A percentile compares a stretch with the other conserved stretches of the same genome.
These are phyloP conservation scores for Tolypeutes matacus DNA, from an alignment of 2,797 vertebrate species.

Conservation along the genomic window DNA sequence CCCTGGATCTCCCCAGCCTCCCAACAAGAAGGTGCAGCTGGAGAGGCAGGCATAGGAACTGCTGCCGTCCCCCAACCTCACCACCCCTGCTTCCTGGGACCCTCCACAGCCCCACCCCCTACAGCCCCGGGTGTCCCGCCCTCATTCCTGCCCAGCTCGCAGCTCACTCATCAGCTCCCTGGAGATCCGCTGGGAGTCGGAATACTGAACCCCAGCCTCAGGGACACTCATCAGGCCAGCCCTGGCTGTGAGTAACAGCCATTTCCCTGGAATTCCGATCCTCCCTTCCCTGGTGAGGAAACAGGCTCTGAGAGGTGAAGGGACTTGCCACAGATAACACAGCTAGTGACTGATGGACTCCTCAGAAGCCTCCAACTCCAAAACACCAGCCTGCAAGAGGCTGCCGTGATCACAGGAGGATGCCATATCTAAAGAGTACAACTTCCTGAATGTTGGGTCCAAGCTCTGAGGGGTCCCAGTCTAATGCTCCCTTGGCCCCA, in stretches of 20 bases:
- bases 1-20: neutral
- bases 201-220: neutral
- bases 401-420: neutral
- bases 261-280: neutral
- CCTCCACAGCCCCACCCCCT: neutral
- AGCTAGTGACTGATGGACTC: neutral
- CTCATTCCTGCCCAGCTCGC: conserved; percentile 29
- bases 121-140: neutral
- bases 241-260: neutral
- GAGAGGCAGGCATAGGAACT: neutral
- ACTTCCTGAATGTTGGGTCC: neutral
- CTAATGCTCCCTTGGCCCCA: neutral
- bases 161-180: neutral
- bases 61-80: neutral
- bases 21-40: neutral
- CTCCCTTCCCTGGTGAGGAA: neutral
- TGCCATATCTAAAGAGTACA: neutral
- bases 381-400: neutral
- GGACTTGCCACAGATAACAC: neutral
- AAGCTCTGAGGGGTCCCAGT: neutral
- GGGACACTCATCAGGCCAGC: neutral
- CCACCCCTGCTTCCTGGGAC: neutral
- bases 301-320: neutral
- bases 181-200: neutral
- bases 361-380: neutral